phyloP scores from a whole-genome alignment of 2,113 vertebrate species.

The Neotragus moschatus region DNA sequence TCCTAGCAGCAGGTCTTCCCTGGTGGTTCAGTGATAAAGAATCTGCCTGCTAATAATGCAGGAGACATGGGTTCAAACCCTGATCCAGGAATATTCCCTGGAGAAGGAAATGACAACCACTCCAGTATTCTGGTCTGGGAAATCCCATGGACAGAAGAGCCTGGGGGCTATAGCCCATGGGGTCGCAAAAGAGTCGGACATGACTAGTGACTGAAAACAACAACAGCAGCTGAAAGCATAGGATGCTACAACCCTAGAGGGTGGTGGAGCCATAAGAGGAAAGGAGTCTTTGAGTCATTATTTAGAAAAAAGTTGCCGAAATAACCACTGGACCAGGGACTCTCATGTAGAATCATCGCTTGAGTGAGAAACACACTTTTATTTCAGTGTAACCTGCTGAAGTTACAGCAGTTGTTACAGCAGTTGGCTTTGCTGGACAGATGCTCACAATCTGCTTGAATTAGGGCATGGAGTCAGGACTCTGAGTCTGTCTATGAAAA shows the following conservation, averaged over 20 bases:
- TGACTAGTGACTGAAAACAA: not conserved
- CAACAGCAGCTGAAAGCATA: no score
- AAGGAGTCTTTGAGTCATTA: not conserved
- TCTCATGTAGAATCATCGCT: not conserved
- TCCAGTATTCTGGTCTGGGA: not conserved
- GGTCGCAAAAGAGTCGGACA: accelerated
- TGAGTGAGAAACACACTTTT: not conserved
- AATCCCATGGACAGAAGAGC: not conserved
- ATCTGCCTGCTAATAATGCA: not conserved
- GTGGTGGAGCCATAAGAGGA: not conserved
- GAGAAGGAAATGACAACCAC: not conserved
- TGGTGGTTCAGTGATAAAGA: not conserved
- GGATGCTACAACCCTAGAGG: not conserved
- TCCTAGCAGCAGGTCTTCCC: not conserved
- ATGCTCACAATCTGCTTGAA: not conserved
- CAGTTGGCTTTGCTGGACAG: not conserved
- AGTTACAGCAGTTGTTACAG: no score
- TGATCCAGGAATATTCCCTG: not conserved
- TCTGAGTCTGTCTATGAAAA: not conserved
- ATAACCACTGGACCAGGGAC: not conserved
- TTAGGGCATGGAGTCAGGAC: not conserved
- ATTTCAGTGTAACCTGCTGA: not conserved
- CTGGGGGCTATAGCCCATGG: not conserved
- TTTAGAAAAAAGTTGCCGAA: not conserved
- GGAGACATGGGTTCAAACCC: not conserved